Evolutionary conservation across 1,140 invertebrate genomes (phyloP).

Genomic region (Drosophila pectinifera): DNA sequence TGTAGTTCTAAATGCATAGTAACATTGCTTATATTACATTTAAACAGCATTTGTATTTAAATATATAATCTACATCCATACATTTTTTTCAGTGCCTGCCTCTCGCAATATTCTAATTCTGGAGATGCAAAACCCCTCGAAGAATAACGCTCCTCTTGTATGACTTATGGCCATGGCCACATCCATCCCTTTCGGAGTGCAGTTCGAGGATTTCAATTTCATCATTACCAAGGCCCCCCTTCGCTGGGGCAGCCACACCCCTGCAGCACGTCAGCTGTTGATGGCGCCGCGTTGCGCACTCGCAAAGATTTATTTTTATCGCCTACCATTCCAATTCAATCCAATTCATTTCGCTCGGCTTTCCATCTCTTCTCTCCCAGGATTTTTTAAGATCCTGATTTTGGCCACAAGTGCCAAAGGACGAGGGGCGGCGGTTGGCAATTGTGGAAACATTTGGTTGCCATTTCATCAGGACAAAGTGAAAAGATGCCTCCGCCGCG

Average conservation of each 20-base stretch:
- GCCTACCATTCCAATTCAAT: slow-evolving; percentile 82
- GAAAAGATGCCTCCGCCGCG: slow-evolving; percentile 29
- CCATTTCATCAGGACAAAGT: slow-evolving; percentile 53
- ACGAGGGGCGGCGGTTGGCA: slow-evolving; percentile 5
- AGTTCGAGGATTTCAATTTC: slow-evolving; percentile 70
- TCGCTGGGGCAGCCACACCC: background rate
- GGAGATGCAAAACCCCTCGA: slow-evolving; percentile 37
- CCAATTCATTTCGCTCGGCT: slow-evolving; percentile 71
- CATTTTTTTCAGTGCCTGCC: background rate
- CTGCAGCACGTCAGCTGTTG: slow-evolving; percentile 71
- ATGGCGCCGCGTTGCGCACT: slow-evolving; percentile 74
- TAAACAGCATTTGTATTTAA: background rate
- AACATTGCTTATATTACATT: background rate
- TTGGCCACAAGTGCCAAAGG: slow-evolving; percentile 54
- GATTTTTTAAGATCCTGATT: slow-evolving; percentile 47
- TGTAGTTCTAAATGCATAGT: too few relatives aligned
- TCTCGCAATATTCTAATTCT: slow-evolving; percentile 21
- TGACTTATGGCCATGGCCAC: slow-evolving; percentile 62
- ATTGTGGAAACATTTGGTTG: slow-evolving; percentile 59
- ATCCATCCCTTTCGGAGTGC: slow-evolving; percentile 21
- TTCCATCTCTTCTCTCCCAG: slow-evolving; percentile 32
- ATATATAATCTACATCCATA: too few relatives aligned
- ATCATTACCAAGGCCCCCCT: slow-evolving; percentile 51
- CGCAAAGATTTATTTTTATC: slow-evolving; percentile 82
- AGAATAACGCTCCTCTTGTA: slow-evolving; percentile 76